phyloP scores from a whole-genome alignment of 2,797 vertebrate genomes.

The Enteromius thamalakanensis region DNA sequence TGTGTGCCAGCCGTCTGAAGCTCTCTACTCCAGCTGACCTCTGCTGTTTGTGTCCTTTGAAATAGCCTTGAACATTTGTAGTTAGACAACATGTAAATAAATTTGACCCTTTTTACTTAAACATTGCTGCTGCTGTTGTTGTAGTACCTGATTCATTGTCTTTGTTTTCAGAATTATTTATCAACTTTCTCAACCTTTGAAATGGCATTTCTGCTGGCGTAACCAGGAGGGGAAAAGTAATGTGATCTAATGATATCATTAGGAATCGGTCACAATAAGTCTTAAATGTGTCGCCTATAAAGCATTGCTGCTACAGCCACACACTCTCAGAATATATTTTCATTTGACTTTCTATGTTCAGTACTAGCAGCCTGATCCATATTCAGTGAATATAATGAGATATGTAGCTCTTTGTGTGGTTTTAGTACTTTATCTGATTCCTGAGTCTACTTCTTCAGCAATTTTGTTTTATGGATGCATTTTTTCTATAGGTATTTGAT shows the following conservation, averaged over 20 bases:
- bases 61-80: constrained; percentile 20
- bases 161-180: constrained; percentile 5
- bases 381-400: not conserved
- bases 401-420: not conserved
- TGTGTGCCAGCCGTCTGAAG: constrained; percentile 40
- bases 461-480: not conserved
- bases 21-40: constrained; percentile 5
- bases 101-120: not conserved
- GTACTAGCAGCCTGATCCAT: not conserved
- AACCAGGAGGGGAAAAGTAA: not conserved
- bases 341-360: not conserved
- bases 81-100: not conserved
- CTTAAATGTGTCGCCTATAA: not conserved
- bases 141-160: not conserved
- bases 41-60: constrained; percentile 4
- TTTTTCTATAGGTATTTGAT: not conserved
- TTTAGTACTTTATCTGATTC: not conserved
- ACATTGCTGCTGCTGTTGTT: not conserved
- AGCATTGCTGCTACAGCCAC: not conserved
- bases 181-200: not conserved
- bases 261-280: not conserved
- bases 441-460: not conserved
- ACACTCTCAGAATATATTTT: not conserved
- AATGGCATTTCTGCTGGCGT: not conserved
- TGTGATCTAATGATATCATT: not conserved